Percentiles rank a stretch among this genome's conserved stretches.
phyloP scores from a whole-genome alignment of 2,113 vertebrate genomes.

The Larimichthys polyactis region DNA sequence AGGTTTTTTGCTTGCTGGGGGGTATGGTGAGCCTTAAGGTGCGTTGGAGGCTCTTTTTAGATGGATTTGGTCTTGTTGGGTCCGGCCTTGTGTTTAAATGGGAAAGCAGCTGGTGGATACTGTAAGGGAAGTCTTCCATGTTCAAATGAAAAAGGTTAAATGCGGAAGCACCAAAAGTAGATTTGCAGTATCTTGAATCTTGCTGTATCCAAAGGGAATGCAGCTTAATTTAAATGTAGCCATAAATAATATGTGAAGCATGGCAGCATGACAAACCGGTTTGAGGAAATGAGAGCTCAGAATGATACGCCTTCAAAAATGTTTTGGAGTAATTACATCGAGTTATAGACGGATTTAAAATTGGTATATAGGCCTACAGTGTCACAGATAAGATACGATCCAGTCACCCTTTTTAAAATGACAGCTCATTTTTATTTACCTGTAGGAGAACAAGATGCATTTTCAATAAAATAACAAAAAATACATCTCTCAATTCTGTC shows the following conservation, averaged over 20 bases:
- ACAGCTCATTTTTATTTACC: not conserved
- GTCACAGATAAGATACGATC: not conserved
- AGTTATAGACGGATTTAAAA: conserved; percentile 32
- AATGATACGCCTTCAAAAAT: conserved; percentile 32
- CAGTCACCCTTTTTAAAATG: not conserved
- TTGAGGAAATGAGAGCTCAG: conserved; percentile 37
- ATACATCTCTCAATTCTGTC: not conserved
- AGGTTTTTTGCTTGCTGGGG: conserved; percentile 8
- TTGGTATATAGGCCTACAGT: not conserved
- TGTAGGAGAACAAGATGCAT: not conserved
- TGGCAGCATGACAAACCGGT: conserved; percentile 44
- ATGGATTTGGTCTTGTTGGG: conserved; percentile 28
- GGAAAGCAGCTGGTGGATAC: not conserved
- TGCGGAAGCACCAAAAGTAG: conserved; percentile 11
- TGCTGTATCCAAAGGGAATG: not conserved
- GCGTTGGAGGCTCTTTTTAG: conserved; percentile 14
- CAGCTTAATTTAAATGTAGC: conserved; percentile 37
- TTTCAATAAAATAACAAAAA: not conserved
- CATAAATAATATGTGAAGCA: conserved; percentile 20
- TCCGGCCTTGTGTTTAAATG: conserved; percentile 12
- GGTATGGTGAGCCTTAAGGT: conserved; percentile 11
- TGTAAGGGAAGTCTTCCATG: not conserved
- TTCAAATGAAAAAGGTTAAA: conserved; percentile 12
- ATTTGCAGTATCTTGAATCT: conserved; percentile 28
- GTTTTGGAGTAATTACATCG: conserved; percentile 31